Percentiles rank a stretch among this genome's conserved stretches.
Conservation (phyloP, 2,888 invertebrate species). For the Aleiodes alternator region DNA sequence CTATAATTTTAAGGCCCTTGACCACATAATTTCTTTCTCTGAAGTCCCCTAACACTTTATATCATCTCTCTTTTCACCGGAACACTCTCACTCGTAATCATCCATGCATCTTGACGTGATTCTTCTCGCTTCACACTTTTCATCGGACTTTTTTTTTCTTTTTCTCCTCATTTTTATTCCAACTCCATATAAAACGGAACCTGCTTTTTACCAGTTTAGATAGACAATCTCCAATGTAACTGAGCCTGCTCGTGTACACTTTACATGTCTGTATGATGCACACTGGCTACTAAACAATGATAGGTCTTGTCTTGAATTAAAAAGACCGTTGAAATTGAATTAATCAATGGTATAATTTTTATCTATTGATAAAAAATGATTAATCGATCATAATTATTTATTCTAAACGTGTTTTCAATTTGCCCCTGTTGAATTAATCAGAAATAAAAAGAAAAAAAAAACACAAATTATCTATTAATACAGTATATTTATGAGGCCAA, state of each 20-base stretch:
- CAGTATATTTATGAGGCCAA: too few species aligned
- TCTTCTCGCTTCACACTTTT: slow-evolving; percentile 32
- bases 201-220: slow-evolving; percentile 23
- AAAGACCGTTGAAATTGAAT: background rate
- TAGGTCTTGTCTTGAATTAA: slow-evolving; percentile 15
- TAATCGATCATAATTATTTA: too few species aligned
- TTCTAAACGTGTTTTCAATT: background rate
- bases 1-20: too few species aligned
- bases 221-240: slow-evolving; percentile 29
- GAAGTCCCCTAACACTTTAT: too few species aligned
- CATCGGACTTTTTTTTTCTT: background rate
- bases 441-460: too few species aligned
- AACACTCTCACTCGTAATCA: slow-evolving; percentile 19
- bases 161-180: slow-evolving; percentile 1
- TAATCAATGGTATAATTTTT: slow-evolving; percentile 14
- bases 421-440: background rate
- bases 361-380: slow-evolving; percentile 12
- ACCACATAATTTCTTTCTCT: too few species aligned
- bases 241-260: slow-evolving; percentile 16
- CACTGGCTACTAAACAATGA: slow-evolving; percentile 17
- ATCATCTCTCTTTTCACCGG: background rate
- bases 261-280: slow-evolving; percentile 4
- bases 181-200: slow-evolving; percentile 5
- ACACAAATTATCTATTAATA: background rate
- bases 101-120: slow-evolving; percentile 23